phyloP scores from a whole-genome alignment of 2,113 vertebrate species.

The Chaetorhynchus papuensis region DNA sequence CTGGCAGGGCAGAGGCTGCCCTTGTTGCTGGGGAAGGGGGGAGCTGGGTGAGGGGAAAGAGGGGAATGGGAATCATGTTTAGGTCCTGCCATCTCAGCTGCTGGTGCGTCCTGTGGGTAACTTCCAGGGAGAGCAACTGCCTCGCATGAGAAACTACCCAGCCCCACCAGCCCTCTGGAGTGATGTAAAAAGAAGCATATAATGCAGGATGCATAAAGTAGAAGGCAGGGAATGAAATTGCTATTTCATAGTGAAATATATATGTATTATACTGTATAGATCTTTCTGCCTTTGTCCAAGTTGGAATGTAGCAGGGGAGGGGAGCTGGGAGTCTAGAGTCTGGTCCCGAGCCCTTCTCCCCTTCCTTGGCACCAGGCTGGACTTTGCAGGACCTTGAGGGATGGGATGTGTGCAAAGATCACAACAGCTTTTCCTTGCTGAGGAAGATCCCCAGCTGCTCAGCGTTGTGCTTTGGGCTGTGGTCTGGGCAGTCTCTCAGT shows the following conservation, averaged over 20 bases:
- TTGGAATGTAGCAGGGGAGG: background rate
- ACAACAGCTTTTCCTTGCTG: background rate
- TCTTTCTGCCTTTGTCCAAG: conserved; percentile 21
- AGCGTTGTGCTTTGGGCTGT: rapidly evolving
- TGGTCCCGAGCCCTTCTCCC: background rate
- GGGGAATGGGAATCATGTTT: background rate
- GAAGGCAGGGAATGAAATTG: conserved; percentile 55
- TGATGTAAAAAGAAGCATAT: background rate
- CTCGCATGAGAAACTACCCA: background rate
- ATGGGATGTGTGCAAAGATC: background rate
- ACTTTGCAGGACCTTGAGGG: background rate
- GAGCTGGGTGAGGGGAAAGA: background rate
- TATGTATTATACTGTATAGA: conserved; percentile 47
- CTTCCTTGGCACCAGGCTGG: background rate
- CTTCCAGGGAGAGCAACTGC: background rate
- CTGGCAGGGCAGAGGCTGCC: background rate
- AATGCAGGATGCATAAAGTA: background rate
- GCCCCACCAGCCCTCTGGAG: background rate
- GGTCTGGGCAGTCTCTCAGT: background rate
- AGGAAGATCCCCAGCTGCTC: background rate
- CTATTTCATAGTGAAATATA: conserved; percentile 70
- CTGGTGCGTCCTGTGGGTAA: background rate
- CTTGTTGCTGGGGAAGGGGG: background rate
- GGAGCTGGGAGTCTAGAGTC: background rate
- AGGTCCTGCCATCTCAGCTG: background rate